phyloP scores from a whole-genome alignment of 92 coral and sea anemone genomes.

The Parazoanthus atlanticus region DNA sequence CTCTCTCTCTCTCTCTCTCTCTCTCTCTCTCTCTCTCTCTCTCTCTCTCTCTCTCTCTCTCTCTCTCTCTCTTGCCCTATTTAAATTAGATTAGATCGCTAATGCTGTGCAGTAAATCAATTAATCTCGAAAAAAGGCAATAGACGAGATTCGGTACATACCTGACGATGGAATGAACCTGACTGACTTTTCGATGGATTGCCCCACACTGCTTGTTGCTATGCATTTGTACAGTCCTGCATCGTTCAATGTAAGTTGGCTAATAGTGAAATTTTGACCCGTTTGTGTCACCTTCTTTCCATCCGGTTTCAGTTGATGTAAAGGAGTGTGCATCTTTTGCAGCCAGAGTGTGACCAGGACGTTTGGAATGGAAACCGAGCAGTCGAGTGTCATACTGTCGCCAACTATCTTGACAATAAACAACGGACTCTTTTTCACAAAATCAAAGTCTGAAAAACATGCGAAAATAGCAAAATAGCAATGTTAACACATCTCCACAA shows the following conservation, averaged over 20 bases:
- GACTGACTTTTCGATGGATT: constrained; percentile 52
- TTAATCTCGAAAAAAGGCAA: neutral
- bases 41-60: too few species aligned
- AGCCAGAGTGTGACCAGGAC: constrained; percentile 55
- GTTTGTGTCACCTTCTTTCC: constrained; percentile 41
- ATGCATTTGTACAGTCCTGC: constrained; percentile 69
- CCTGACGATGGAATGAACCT: constrained; percentile 66
- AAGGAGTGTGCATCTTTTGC: constrained; percentile 30
- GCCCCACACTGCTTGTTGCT: constrained; percentile 47
- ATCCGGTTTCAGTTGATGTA: constrained; percentile 53
- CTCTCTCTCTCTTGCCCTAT: too few species aligned
- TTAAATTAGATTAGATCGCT: too few species aligned
- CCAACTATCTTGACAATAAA: constrained; percentile 56
- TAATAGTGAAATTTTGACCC: constrained; percentile 39
- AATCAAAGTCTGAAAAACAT: constrained; percentile 55
- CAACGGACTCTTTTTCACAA: constrained; percentile 45
- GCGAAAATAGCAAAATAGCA: neutral
- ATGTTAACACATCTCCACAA: neutral
- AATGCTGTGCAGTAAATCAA: neutral
- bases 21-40: too few species aligned
- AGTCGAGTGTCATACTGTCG: constrained; percentile 52
- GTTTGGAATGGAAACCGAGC: constrained; percentile 54
- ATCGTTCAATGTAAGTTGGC: constrained; percentile 46
- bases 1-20: too few species aligned
- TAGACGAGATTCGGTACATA: neutral